phyloP scores from a whole-genome alignment of 2,797 vertebrate genomes.

The Neomorphus geoffroyi region DNA sequence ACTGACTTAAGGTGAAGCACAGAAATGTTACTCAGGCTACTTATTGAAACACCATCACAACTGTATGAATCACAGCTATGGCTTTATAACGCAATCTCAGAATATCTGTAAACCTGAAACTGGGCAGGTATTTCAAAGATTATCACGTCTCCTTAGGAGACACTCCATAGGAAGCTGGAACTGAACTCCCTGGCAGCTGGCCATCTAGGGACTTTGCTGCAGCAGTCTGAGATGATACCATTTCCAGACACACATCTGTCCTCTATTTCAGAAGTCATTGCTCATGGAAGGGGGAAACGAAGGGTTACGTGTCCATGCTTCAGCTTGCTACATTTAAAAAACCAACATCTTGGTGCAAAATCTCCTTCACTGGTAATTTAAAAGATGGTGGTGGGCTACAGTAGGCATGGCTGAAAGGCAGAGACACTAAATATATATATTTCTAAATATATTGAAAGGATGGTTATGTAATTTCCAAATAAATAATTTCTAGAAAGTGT shows the following conservation, averaged over 20 bases:
- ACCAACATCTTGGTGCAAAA: not conserved
- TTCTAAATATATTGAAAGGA: not conserved
- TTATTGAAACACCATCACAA: not conserved
- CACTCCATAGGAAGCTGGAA: not conserved
- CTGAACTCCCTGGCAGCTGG: not conserved
- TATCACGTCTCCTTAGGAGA: not conserved
- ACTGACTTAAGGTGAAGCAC: not conserved
- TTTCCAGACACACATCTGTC: not conserved
- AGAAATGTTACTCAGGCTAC: not conserved
- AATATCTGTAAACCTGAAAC: not conserved
- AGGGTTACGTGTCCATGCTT: fast-evolving
- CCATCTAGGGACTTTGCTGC: not conserved
- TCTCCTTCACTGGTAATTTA: not conserved
- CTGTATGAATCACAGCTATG: not conserved
- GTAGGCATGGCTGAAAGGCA: not conserved
- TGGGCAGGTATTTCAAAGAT: not conserved
- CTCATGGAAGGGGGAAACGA: not conserved
- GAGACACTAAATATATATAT: too few species aligned
- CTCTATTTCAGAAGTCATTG: not conserved
- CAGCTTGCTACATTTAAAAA: not conserved
- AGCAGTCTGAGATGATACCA: not conserved
- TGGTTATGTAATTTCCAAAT: not conserved
- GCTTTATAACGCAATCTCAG: not conserved
- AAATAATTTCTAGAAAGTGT: not conserved
- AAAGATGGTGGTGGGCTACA: not conserved